A percentile compares a stretch with the other conserved stretches of the same genome.
Conservation (phyloP, 2,113 vertebrate species). For the Gambusia holbrooki region DNA sequence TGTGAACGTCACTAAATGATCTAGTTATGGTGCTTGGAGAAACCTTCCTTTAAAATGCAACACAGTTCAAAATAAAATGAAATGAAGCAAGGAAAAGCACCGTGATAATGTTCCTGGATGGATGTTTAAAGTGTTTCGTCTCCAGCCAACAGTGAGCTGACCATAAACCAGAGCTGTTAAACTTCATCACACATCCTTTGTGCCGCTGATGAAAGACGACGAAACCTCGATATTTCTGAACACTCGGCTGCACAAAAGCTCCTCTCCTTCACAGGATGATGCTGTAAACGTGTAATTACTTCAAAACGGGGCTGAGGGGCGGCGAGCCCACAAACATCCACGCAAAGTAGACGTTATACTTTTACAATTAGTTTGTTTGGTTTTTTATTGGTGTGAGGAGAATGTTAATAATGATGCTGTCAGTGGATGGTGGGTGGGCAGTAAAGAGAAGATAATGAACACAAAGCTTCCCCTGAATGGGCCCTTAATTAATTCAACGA, state of each 20-base stretch:
- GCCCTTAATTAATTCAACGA: slow-evolving; percentile 35
- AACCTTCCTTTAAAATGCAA: too few species aligned
- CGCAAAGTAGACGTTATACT: slow-evolving; percentile 16
- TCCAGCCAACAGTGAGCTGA: background rate
- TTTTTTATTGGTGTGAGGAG: slow-evolving; percentile 34
- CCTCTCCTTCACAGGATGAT: slow-evolving; percentile 1
- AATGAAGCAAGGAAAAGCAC: too few species aligned
- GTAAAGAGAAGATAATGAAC: slow-evolving; percentile 21
- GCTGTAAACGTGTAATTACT: slow-evolving; percentile 10
- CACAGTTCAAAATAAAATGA: too few species aligned
- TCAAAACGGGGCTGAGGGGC: background rate
- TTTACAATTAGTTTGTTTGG: slow-evolving; percentile 29
- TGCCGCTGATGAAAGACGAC: background rate
- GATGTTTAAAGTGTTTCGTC: background rate
- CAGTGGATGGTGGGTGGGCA: background rate
- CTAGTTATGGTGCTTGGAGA: too few species aligned
- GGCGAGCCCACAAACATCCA: slow-evolving; percentile 1
- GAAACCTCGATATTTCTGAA: background rate
- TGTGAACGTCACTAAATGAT: background rate
- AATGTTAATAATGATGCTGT: slow-evolving; percentile 21
- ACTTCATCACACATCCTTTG: slow-evolving; percentile 11
- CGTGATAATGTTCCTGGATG: background rate
- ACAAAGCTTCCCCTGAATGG: slow-evolving; percentile 22
- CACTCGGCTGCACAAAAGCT: slow-evolving; percentile 1
- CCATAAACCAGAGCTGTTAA: slow-evolving; percentile 16